A percentile compares a stretch with the other conserved stretches of the same genome.
These are phyloP conservation scores for Leguminivora glycinivorella DNA, from an alignment of 1,140 invertebrate genomes.

Conservation along the genomic window DNA sequence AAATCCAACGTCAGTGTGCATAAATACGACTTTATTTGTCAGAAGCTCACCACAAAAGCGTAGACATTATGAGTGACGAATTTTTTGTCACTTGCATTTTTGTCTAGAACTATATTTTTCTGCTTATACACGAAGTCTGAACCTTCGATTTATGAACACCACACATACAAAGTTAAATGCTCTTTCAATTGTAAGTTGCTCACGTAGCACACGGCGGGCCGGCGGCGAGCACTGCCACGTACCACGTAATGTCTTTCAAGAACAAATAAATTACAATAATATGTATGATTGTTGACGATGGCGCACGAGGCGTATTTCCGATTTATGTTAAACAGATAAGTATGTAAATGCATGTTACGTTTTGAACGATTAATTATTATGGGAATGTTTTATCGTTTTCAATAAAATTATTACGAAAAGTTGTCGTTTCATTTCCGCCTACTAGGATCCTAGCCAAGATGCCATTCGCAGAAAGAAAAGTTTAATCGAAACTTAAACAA, in stretches of 20 bases:
- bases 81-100: no score
- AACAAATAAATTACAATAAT: conserved; percentile 22
- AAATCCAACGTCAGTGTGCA: no score
- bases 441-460: neutral
- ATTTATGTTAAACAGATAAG: conserved; percentile 31
- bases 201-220: neutral
- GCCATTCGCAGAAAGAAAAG: conserved; percentile 5
- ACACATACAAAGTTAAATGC: no score
- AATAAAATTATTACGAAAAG: conserved; percentile 62
- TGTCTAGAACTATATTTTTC: no score
- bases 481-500: no score
- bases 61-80: no score
- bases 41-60: no score
- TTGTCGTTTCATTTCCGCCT: neutral
- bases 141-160: no score
- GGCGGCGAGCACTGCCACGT: neutral
- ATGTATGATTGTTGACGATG: conserved; percentile 7
- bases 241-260: conserved; percentile 2
- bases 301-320: neutral
- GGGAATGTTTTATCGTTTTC: conserved; percentile 70
- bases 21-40: no score
- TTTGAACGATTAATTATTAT: conserved; percentile 58
- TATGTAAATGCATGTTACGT: conserved; percentile 61
- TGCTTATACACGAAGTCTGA: no score
- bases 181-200: no score